Evolutionary conservation across 2,113 vertebrate species (phyloP), one percentile per base, ranked within the genome.

Genomic region (Hemichromis elongatus): DNA sequence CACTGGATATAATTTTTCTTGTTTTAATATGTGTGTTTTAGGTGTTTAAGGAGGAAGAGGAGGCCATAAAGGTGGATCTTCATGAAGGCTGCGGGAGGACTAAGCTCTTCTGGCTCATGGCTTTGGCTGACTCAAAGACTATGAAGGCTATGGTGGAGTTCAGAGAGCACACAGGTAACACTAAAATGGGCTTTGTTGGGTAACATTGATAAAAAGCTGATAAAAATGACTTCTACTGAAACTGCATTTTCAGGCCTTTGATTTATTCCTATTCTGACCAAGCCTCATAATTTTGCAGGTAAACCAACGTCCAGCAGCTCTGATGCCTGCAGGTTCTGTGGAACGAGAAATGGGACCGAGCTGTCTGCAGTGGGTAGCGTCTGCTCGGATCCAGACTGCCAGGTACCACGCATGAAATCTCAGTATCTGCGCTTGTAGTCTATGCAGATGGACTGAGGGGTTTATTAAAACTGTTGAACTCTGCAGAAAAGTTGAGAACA

Each of bases 61-160:
- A 99, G 93, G 99, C 99, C 87, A 99, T 99, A 83, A 99, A 99
- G 88, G 99, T 99, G 81, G 99, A 99, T 92, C 98, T 99, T 82
- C 99, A 99, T 1, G 99, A 99, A 95, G 99, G 99, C 3, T 99
- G 99, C 92, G 99, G 99, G 68, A 97, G 99, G 92, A 99, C 98
- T 63, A 99, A 99, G 91, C 96, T 99, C 66, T 99, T 99, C 95
- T 99, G 99, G 99, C 96, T 99, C 90, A 99, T 99, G 99, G 99
- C 99, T 18, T 91, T 99, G 85, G 99, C 99, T 4, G 99, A 99
- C 93, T 99, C 99, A 7, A 99, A 99, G 95, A 99, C 99, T 30
- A 99, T 99, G 98, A 99, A 99, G 92, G 99, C 99, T 33, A 99
- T 99, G 99, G 98, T 99, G 89, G 99, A 99, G 94, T 99, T 99